Conservation (phyloP, 2,113 vertebrate species). For the Thryonomys swinderianus region DNA sequence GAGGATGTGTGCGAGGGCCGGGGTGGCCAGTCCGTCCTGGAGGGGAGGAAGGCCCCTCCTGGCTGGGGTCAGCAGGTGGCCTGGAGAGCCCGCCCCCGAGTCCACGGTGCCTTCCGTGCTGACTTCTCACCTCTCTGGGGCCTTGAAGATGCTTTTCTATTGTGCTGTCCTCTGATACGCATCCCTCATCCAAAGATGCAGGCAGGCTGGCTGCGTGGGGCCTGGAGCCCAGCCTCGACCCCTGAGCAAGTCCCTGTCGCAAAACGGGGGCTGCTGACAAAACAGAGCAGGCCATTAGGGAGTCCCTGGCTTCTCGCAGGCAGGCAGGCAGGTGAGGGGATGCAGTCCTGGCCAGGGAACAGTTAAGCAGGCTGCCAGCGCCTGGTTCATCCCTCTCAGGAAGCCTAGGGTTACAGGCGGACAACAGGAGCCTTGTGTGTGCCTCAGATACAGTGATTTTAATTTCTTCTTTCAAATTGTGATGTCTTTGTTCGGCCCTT, state of each 20-base stretch:
- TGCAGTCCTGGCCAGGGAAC: conserved; percentile 72
- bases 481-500: conserved; percentile 70
- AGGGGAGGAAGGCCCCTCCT: background rate
- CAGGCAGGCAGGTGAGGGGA: conserved; percentile 67
- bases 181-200: background rate
- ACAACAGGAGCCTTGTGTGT: conserved; percentile 83
- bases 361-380: conserved; percentile 81
- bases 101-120: too few relatives aligned
- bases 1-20: background rate
- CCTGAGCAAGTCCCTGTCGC: background rate
- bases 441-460: conserved; percentile 47
- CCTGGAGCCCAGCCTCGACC: background rate
- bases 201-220: background rate
- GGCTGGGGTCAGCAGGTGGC: background rate
- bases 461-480: conserved; percentile 75
- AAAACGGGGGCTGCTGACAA: background rate
- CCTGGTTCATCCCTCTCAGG: conserved; percentile 66
- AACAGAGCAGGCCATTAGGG: background rate
- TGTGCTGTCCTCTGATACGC: background rate
- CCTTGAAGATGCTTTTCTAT: background rate
- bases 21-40: background rate
- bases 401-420: conserved; percentile 66
- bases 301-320: conserved; percentile 45
- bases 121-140: background rate
- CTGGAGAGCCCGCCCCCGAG: background rate